Evolutionary conservation across 2,888 invertebrate genomes (phyloP), one percentile per base, ranked within the genome.

Genomic region (Cheilosia pagana): DNA sequence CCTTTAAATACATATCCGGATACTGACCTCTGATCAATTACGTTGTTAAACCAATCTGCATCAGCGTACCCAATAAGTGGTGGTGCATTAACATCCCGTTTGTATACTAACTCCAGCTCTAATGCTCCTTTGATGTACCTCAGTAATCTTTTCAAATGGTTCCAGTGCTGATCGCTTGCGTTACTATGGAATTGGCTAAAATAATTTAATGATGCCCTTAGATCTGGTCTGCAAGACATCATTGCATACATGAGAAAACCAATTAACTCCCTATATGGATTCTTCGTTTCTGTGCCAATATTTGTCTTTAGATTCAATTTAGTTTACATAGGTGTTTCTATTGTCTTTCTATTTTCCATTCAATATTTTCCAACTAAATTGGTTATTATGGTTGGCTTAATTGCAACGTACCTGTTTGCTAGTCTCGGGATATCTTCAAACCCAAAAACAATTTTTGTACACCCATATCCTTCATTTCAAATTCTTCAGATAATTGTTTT

Each of bases 1-100:
- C 81, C 74, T 57, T 81, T 76, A 52, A 75, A 83, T 39, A 83
- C 39, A 52, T 65, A 85, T 7, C 79, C 81, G 21, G 85, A 79
- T 31, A 74, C 23, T 19, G 81, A 86, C 55, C 70, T 87, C 10
- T 79, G 50, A 50, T 86, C 79, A 25, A 55, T 75, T 8, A 68
- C 48, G 50, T 86, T 74, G 35, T 53, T 62, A 31, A 59, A 77
- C 76, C 81, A 86, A 45, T 78, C 71, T 41, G 87, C 74, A 65
- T 85, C 81, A 14, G 70, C 70, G 60, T 70, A 87, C 7, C 83
- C 81, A 19, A 53, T 48, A 16, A 87, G 48, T 2, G 28, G 28
- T 12, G 8, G 10, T 50, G 35, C 50, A 35, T 50, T 23, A 1
- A 1, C 10, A 35, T 50, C 23, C 4, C 28, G 50, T 50, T 48